These are phyloP conservation scores for Drosophila eugracilis DNA, from an alignment of 1,140 invertebrate genomes.

Conservation along the genomic window DNA sequence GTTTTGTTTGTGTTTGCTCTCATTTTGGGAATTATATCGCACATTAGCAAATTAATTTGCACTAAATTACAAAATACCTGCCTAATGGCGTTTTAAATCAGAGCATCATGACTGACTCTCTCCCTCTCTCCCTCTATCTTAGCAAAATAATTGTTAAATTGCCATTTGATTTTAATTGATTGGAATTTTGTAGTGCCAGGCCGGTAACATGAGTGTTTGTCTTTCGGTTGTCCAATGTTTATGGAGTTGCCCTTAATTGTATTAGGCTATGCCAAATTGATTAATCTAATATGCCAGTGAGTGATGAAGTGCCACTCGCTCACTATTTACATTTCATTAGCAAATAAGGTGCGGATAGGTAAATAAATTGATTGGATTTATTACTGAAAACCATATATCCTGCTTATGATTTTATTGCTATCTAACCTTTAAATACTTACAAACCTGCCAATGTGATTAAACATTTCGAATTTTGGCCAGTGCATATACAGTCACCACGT, in stretches of 20 bases:
- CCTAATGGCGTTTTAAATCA: background rate
- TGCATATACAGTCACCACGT: conserved; percentile 56
- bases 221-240: conserved; percentile 1
- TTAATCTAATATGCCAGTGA: conserved; percentile 2
- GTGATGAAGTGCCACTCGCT: conserved; percentile 4
- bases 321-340: background rate
- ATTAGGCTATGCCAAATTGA: conserved; percentile 3
- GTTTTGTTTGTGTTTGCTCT: conserved; percentile 2
- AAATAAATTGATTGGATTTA: background rate
- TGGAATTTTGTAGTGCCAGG: conserved; percentile 19
- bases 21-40: conserved; percentile 15
- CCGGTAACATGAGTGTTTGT: conserved; percentile 20
- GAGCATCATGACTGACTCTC: background rate
- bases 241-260: conserved; percentile 2
- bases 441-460: background rate
- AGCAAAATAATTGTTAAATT: conserved; percentile 17
- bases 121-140: no score
- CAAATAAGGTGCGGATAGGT: background rate
- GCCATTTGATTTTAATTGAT: conserved; percentile 25
- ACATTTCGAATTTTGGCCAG: conserved; percentile 30
- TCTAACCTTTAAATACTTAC: no score
- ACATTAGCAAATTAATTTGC: conserved; percentile 40
- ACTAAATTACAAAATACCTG: background rate
- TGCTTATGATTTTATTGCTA: no score
- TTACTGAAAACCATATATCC: no score